A percentile compares a stretch with the other conserved stretches of the same genome.
Evolutionary conservation across 2,888 invertebrate species (phyloP).

Genomic region (Drosophila putrida): DNA sequence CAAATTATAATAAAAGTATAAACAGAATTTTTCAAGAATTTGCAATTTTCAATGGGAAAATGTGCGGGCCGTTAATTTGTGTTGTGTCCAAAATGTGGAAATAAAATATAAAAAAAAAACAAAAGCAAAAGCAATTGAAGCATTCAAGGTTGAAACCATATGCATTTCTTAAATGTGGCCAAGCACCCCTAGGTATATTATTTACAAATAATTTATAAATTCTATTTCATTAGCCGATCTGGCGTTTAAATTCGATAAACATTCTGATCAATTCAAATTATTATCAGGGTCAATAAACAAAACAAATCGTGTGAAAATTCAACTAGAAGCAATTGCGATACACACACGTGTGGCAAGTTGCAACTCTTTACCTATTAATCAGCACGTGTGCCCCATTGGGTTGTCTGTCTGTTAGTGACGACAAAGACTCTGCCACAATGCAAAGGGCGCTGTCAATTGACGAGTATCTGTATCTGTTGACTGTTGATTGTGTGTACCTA

Average conservation of each 20-base stretch:
- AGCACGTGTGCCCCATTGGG: conserved; percentile 10
- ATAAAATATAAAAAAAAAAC: conserved; percentile 15
- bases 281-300: conserved; percentile 36
- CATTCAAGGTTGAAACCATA: conserved; percentile 66
- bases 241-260: conserved; percentile 35
- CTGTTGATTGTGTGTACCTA: conserved; percentile 43
- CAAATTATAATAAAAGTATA: conserved; percentile 38
- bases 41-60: conserved; percentile 25
- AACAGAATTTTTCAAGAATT: conserved; percentile 30
- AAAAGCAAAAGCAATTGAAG: conserved; percentile 36
- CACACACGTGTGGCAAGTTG: conserved; percentile 22
- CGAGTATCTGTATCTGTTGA: conserved; percentile 11
- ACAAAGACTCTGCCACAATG: conserved; percentile 22
- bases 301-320: conserved; percentile 31
- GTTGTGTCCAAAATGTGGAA: no score
- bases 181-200: conserved; percentile 48
- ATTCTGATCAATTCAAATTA: conserved; percentile 42
- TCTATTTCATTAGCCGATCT: conserved; percentile 32
- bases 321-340: conserved; percentile 14
- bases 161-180: conserved; percentile 64
- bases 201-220: conserved; percentile 16
- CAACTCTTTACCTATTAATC: background rate
- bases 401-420: conserved; percentile 10
- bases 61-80: conserved; percentile 22
- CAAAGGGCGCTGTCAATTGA: conserved; percentile 14